Evolutionary conservation across 2,113 vertebrate species (phyloP).

Genomic region (Chionodraco myersi): DNA sequence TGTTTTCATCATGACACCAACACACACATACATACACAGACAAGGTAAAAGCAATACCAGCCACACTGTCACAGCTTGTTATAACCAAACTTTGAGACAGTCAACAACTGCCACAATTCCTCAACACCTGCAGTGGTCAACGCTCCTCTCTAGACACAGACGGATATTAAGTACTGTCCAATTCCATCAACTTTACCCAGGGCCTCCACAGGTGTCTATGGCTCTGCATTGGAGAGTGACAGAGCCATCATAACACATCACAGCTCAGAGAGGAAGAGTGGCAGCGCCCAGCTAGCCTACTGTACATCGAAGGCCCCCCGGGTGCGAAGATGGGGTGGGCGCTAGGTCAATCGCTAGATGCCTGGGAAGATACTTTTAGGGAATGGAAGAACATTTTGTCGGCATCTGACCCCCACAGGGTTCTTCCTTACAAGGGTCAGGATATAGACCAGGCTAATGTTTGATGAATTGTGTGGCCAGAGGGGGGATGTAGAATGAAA

Average conservation of each 20-base stretch:
- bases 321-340: constrained; percentile 40
- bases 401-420: constrained; percentile 50
- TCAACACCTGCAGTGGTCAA: constrained; percentile 30
- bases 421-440: constrained; percentile 50
- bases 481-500: constrained; percentile 45
- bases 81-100: neutral
- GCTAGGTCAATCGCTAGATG: constrained; percentile 56
- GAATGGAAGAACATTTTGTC: constrained; percentile 56
- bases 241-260: constrained; percentile 78
- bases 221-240: constrained; percentile 64
- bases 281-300: constrained; percentile 65
- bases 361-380: constrained; percentile 50
- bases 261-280: constrained; percentile 64
- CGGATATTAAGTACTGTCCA: constrained; percentile 63
- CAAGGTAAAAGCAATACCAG: too few species aligned
- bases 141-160: neutral
- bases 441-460: constrained; percentile 38
- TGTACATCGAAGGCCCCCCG: constrained; percentile 40
- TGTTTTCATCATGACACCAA: too few species aligned
- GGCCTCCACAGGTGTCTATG: constrained; percentile 78
- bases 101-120: neutral
- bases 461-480: constrained; percentile 33
- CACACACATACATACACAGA: too few species aligned
- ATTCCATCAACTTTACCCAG: constrained; percentile 54
- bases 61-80: neutral